Conservation (phyloP, 53 echinoderm and acorn worm species). For the Paracentrotus lividus region DNA sequence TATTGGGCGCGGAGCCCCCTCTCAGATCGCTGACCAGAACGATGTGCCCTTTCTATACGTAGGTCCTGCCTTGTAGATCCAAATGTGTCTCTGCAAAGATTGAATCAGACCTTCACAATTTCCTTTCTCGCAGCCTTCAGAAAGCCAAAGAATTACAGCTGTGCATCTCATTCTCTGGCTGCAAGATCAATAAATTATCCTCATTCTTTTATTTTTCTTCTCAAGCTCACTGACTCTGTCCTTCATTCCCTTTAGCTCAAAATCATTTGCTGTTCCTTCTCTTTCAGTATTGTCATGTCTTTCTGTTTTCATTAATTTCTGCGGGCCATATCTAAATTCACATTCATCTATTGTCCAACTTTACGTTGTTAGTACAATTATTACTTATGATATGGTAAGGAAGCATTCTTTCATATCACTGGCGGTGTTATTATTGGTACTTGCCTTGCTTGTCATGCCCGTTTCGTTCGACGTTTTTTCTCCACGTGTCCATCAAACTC, state of each 20-base stretch:
- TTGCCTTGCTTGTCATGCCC: no score
- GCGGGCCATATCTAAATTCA: neutral
- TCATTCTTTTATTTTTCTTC: conserved; percentile 47
- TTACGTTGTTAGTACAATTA: neutral
- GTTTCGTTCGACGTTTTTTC: neutral
- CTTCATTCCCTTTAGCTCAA: neutral
- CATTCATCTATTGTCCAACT: no score
- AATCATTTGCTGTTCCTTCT: conserved; percentile 25
- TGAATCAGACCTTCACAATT: no score
- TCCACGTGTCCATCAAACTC: neutral
- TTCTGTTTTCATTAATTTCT: conserved; percentile 50
- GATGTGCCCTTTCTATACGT: no score
- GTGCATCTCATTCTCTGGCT: conserved; percentile 35
- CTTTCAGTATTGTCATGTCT: conserved; percentile 24
- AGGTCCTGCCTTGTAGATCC: no score
- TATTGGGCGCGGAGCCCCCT: no score
- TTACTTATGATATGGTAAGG: neutral
- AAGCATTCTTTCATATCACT: neutral
- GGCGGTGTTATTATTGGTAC: neutral
- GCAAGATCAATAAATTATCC: no score
- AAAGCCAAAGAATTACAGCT: neutral
- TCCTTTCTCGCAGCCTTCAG: neutral
- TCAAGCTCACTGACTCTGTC: no score
- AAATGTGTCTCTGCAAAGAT: no score
- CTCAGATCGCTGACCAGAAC: no score